These are phyloP conservation scores for Pristionchus exspectatus DNA, from an alignment of 2,888 invertebrate species.

Conservation along the genomic window DNA sequence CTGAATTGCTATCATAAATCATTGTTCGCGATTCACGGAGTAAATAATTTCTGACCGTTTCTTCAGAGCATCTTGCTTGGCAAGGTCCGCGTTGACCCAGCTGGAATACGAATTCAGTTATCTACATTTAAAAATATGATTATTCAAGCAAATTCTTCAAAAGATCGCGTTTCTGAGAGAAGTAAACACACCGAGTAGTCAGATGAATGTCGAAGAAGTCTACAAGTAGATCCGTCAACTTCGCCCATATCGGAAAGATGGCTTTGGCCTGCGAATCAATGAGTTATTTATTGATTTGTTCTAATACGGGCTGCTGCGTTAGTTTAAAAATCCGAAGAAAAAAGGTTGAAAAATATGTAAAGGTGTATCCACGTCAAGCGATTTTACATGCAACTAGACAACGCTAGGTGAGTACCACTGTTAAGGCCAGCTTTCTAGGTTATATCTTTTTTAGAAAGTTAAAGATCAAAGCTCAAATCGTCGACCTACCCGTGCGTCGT, in stretches of 20 bases:
- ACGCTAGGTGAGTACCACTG: too few species aligned
- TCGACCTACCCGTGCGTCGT: neutral
- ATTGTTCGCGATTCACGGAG: too few species aligned
- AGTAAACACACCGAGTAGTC: neutral
- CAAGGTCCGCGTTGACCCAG: neutral
- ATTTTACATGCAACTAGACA: too few species aligned
- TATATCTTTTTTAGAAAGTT: too few species aligned
- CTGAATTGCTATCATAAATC: too few species aligned
- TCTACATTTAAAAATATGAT: too few species aligned
- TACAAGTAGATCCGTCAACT: neutral
- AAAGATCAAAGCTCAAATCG: slow-evolving; percentile 3
- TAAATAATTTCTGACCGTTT: neutral
- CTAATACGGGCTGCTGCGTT: neutral
- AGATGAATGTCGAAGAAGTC: slow-evolving; percentile 21
- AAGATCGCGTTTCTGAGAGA: neutral
- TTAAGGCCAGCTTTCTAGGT: too few species aligned
- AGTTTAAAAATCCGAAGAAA: too few species aligned
- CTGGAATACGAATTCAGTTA: neutral
- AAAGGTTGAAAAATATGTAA: too few species aligned
- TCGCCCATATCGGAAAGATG: neutral
- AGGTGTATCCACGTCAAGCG: too few species aligned
- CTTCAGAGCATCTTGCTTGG: neutral
- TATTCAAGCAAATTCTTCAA: too few species aligned
- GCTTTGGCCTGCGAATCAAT: neutral
- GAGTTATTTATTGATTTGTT: neutral